Evolutionary conservation across 2,888 invertebrate genomes (phyloP), one percentile per base, ranked within the genome.

Genomic region (Entomobrya proxima): DNA sequence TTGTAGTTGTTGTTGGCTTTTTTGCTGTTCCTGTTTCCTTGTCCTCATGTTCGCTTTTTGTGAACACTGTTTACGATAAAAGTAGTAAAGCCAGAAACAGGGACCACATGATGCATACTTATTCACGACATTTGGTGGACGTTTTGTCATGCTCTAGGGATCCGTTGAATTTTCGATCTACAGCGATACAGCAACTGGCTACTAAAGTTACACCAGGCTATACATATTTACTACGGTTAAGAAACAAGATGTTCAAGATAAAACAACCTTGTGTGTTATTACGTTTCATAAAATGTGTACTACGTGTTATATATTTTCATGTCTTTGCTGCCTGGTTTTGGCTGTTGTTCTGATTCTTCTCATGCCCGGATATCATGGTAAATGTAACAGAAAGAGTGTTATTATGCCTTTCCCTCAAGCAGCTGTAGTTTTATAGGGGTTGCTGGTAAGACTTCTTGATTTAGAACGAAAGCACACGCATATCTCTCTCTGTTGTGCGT

Each of bases 221-320:
- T 47, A 35, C 47, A 44, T 37, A 15, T n/a, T 40, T 13, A 58
- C 72, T 81, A 76, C 64, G 32, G 61, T 83, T 75, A 76, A 83
- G 76, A 83, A 83, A 67, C 76, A 76, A 83, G 82, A 83, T 83
- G 82, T 18, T 67, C 15, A n/a, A 75, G 82, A 83, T 76, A 83
- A 83, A 69, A 61, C 44, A 47, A 47, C 44, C 32, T 44, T 27
- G 15, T 27, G 67, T 37, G 2, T 11, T 58, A 40, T 40, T 40
- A 5, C 21, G 55, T 27, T 55, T 24, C 11, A 55, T 55, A 21
- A 55, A 21, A 55, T 55, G 21, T 55, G 24, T 27, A n/a, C n/a
- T 47, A 15, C 13, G 15, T 47, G 47, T 47, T n/a, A 15, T 3
- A 15, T n/a, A 13, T 47, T 47, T 47, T 47, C 47, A 13, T 47